Percentiles rank a stretch among this genome's conserved stretches.
Conservation (phyloP, 2,888 invertebrate genomes). For the Zaprionus lineosus region DNA sequence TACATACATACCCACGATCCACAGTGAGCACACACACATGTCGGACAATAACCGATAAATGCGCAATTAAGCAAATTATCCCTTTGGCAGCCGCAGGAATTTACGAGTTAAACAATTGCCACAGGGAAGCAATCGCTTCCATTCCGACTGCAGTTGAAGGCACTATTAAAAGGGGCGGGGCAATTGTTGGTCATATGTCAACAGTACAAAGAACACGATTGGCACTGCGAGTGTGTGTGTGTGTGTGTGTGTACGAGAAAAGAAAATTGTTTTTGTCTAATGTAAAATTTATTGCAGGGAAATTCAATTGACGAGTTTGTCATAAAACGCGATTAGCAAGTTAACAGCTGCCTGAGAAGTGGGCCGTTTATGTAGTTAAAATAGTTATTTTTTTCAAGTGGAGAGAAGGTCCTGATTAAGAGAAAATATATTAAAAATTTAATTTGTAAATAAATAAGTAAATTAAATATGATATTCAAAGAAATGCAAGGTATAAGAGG, state of each 20-base stretch:
- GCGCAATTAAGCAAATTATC: slow-evolving; percentile 73
- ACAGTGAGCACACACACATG: neutral
- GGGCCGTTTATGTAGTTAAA: no score
- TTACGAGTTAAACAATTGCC: slow-evolving; percentile 1
- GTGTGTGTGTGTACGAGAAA: no score
- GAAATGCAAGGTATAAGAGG: no score
- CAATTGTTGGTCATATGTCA: slow-evolving; percentile 14
- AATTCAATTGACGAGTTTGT: neutral
- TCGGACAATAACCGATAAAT: slow-evolving; percentile 63
- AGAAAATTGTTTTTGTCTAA: no score
- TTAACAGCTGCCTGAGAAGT: neutral
- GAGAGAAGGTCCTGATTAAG: no score
- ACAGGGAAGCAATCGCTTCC: slow-evolving; percentile 21
- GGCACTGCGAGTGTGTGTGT: neutral
- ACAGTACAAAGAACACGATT: neutral
- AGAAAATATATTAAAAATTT: no score
- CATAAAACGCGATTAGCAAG: neutral
- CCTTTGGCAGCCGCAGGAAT: slow-evolving; percentile 38
- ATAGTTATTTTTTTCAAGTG: no score
- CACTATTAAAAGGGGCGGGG: slow-evolving; percentile 1
- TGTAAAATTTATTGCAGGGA: no score
- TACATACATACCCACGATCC: neutral
- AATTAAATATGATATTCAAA: no score
- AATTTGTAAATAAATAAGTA: no score
- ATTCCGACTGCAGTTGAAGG: slow-evolving; percentile 26